These are phyloP conservation scores for Archocentrus centrarchus DNA, from an alignment of 2,113 vertebrate genomes.

Conservation along the genomic window DNA sequence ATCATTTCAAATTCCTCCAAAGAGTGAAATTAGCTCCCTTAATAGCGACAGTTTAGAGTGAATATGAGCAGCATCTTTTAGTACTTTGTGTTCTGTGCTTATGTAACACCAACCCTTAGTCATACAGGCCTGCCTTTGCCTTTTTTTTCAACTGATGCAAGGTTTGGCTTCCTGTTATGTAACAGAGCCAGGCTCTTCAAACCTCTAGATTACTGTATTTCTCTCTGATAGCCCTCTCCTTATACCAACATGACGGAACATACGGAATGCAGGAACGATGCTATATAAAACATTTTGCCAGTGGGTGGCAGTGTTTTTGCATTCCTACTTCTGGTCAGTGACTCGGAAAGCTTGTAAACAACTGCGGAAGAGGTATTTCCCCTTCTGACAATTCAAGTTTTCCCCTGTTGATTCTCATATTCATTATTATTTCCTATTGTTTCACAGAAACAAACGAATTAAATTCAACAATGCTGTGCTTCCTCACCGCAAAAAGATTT, in stretches of 20 bases:
- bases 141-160: slow-evolving; percentile 37
- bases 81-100: slow-evolving; percentile 47
- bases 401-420: rapidly evolving
- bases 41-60: slow-evolving; percentile 1
- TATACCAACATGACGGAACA: background rate
- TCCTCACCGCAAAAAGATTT: background rate
- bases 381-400: background rate
- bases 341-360: background rate
- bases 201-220: slow-evolving; percentile 57
- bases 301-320: slow-evolving; percentile 66
- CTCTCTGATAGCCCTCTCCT: slow-evolving; percentile 9
- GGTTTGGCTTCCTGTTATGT: slow-evolving; percentile 59
- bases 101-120: slow-evolving; percentile 73
- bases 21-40: background rate
- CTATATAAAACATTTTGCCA: slow-evolving; percentile 36
- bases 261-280: background rate
- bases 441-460: background rate
- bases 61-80: slow-evolving; percentile 16
- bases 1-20: background rate
- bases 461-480: background rate
- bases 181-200: slow-evolving; percentile 52
- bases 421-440: background rate
- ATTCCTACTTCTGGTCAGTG: background rate
- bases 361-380: background rate
- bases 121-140: slow-evolving; percentile 49